Percentiles rank a stretch among this genome's conserved stretches.
Conservation (phyloP, 2,113 vertebrate species). For the Cichladusa arquata region DNA sequence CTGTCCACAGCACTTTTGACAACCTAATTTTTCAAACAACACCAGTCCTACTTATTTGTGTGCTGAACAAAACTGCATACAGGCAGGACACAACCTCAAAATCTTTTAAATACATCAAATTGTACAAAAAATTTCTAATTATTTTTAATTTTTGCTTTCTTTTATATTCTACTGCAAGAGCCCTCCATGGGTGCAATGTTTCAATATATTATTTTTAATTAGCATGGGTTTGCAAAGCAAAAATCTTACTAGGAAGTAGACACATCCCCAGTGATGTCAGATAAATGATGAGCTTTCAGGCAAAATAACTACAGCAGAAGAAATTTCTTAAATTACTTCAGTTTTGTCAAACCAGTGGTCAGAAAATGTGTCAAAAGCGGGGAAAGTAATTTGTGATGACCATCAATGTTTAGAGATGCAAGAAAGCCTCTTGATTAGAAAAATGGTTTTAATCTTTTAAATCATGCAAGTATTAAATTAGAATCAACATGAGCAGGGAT, state of each 20-base stretch:
- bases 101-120: background rate
- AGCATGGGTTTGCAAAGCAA: background rate
- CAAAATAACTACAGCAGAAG: background rate
- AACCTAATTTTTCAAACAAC: background rate
- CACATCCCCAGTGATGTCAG: background rate
- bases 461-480: background rate
- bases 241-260: background rate
- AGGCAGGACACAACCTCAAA: background rate
- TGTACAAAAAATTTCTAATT: background rate
- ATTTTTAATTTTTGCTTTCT: background rate
- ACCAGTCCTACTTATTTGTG: background rate
- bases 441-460: background rate
- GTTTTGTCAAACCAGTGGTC: background rate
- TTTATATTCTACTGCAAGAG: background rate
- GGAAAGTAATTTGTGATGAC: background rate
- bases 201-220: background rate
- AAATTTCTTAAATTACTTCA: background rate
- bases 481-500: background rate
- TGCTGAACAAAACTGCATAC: background rate
- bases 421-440: background rate
- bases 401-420: background rate
- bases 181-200: background rate
- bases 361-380: background rate
- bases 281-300: background rate
- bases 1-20: background rate